Percentiles rank a stretch among this genome's conserved stretches.
Evolutionary conservation across 2,113 vertebrate species (phyloP).

Genomic region (Lepus timidus): DNA sequence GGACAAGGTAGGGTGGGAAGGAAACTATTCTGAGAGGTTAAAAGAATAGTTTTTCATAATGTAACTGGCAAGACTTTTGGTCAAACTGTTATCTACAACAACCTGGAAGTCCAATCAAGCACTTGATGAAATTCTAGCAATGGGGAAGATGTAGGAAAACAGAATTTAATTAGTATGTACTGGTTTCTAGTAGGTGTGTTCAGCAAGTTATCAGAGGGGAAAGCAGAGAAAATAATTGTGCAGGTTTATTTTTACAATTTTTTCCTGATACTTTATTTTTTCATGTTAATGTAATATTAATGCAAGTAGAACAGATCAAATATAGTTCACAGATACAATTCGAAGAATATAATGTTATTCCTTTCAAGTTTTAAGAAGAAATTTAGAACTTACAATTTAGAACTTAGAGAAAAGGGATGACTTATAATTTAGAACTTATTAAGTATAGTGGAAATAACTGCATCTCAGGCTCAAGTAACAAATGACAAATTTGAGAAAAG

Average conservation of each 20-base stretch:
- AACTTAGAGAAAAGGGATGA: not conserved
- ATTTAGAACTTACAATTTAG: not conserved
- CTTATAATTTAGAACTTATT: not conserved
- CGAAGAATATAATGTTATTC: no score
- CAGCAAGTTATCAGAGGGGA: not conserved
- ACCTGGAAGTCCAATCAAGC: not conserved
- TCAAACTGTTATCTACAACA: not conserved
- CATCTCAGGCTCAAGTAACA: not conserved
- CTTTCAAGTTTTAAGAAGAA: conserved; percentile 26
- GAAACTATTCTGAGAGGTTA: not conserved
- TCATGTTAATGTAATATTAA: no score
- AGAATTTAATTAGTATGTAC: not conserved
- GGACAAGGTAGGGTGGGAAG: not conserved
- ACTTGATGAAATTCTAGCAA: conserved; percentile 46
- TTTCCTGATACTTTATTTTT: no score
- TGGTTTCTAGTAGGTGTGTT: not conserved
- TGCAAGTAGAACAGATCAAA: no score
- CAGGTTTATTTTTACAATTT: no score
- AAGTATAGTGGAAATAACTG: not conserved
- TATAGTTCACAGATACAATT: no score
- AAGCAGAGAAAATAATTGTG: not conserved
- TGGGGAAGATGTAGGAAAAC: not conserved
- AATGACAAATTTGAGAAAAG: conserved; percentile 39
- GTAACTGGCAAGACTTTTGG: not conserved
- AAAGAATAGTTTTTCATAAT: not conserved